These are phyloP conservation scores for Aquatica leii DNA, from an alignment of 2,888 invertebrate species.

Conservation along the genomic window DNA sequence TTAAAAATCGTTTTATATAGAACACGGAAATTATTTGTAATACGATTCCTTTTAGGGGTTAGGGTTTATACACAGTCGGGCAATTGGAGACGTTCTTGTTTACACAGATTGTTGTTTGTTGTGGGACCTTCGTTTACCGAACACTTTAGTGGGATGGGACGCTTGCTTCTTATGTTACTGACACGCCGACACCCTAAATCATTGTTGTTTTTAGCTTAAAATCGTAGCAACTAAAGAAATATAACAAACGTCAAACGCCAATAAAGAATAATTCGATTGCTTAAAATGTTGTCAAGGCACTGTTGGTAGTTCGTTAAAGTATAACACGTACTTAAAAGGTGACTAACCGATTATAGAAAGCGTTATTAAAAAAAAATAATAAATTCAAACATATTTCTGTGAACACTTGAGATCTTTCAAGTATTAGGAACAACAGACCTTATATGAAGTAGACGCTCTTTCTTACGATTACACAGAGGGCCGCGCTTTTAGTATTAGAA, in stretches of 20 bases:
- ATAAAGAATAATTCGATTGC: background rate
- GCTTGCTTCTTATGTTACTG: conserved; percentile 36
- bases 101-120: conserved; percentile 43
- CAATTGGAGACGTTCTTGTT: conserved; percentile 39
- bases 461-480: conserved; percentile 26
- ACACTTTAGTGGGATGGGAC: conserved; percentile 38
- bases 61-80: conserved; percentile 30
- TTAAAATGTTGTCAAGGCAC: too few species aligned
- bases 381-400: conserved; percentile 40
- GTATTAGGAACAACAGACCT: conserved; percentile 32
- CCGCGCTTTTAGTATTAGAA: conserved; percentile 35
- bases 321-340: conserved; percentile 30
- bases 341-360: conserved; percentile 48
- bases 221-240: conserved; percentile 17
- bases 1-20: background rate
- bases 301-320: background rate
- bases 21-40: conserved; percentile 25
- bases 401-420: conserved; percentile 37
- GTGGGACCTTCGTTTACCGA: conserved; percentile 40
- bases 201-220: conserved; percentile 35
- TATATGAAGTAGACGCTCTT: conserved; percentile 26
- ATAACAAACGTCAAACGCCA: background rate
- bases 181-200: conserved; percentile 37
- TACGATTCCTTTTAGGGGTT: conserved; percentile 31
- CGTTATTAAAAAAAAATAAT: conserved; percentile 46